Evolutionary conservation across 2,888 invertebrate genomes (phyloP).

Genomic region (Machimus rusticus): DNA sequence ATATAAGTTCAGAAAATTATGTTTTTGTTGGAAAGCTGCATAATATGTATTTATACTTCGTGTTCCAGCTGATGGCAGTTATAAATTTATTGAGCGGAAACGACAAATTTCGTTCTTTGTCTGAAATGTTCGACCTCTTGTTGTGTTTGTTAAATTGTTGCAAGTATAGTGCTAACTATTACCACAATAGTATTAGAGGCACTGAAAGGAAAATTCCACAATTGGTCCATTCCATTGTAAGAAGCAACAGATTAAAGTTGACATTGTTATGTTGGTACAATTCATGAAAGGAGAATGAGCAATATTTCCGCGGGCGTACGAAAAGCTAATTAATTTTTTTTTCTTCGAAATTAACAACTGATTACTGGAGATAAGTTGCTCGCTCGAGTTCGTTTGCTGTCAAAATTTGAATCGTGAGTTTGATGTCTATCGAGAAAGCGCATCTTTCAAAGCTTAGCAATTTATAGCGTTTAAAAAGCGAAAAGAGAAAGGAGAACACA

Average conservation of each 20-base stretch:
- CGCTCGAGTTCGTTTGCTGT: neutral
- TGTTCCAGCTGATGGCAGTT: neutral
- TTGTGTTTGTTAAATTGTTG: neutral
- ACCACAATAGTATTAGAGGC: neutral
- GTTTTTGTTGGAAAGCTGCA: neutral
- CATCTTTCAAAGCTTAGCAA: neutral
- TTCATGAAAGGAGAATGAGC: neutral
- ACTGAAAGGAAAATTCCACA: neutral
- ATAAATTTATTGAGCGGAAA: neutral
- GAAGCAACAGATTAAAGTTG: neutral
- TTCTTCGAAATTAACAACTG: neutral
- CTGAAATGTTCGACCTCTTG: neutral
- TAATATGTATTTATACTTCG: neutral
- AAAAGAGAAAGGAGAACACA: slow-evolving; percentile 39
- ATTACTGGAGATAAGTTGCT: neutral
- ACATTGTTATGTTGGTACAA: neutral
- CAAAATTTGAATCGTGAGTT: slow-evolving; percentile 5
- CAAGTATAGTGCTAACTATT: neutral
- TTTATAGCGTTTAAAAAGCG: slow-evolving; percentile 12
- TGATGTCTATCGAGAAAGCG: slow-evolving; percentile 26
- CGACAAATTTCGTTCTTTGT: neutral
- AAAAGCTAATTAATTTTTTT: neutral
- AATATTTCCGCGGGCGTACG: neutral
- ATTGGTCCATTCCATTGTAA: neutral
- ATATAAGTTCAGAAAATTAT: neutral